Evolutionary conservation across 64 coral and sea anemone species (phyloP).

Genomic region (Stylophora pistillata): DNA sequence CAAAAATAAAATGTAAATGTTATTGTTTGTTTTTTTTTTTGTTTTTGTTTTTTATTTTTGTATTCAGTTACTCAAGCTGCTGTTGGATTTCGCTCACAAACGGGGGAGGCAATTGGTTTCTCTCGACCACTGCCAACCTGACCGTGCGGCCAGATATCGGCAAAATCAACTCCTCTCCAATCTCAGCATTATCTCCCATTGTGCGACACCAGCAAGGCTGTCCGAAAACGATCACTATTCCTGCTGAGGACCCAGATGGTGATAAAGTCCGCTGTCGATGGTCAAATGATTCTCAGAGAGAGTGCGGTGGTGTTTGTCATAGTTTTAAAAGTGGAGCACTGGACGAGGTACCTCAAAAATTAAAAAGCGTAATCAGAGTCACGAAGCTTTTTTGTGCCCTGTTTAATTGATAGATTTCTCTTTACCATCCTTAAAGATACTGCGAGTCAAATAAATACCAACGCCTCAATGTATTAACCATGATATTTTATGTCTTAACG

Average conservation of each 20-base stretch:
- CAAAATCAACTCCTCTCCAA: constrained; percentile 64
- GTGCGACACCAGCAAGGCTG: constrained; percentile 16
- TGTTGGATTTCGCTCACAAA: constrained; percentile 48
- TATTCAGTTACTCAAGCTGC: constrained; percentile 25
- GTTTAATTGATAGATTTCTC: too few relatives aligned
- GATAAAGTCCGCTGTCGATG: constrained; percentile 65
- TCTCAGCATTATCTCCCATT: constrained; percentile 34
- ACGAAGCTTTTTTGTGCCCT: not conserved
- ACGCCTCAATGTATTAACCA: too few relatives aligned
- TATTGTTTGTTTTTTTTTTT: too few relatives aligned
- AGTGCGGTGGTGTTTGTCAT: constrained; percentile 18
- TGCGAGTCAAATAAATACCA: too few relatives aligned
- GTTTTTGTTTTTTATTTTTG: not conserved
- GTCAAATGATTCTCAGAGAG: constrained; percentile 16
- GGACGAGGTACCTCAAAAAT: constrained; percentile 49
- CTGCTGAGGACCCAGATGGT: constrained; percentile 60
- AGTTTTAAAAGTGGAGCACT: constrained; percentile 8
- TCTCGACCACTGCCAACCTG: constrained; percentile 49
- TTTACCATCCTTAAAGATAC: too few relatives aligned
- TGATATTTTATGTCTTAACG: too few relatives aligned
- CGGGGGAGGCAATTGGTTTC: constrained; percentile 8
- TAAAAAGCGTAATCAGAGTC: not conserved
- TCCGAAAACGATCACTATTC: constrained; percentile 32
- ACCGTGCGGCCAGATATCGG: constrained; percentile 49
- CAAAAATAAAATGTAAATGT: too few relatives aligned